Evolutionary conservation across 2,113 vertebrate species (phyloP).

Genomic region (Orientallactaga bullata): DNA sequence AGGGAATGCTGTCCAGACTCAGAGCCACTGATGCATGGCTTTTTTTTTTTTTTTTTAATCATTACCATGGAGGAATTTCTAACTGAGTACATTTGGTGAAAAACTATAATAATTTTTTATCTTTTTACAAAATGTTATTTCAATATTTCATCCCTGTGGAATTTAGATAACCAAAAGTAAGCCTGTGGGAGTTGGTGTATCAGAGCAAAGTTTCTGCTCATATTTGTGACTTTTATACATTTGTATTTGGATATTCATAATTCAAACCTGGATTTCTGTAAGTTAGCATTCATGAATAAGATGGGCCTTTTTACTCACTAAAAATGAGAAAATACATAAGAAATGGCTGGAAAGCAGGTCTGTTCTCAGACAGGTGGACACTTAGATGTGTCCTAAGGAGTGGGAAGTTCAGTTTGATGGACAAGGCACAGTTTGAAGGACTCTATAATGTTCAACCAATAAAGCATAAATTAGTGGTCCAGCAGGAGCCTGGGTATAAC

Average conservation of each 20-base stretch:
- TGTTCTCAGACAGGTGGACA: neutral
- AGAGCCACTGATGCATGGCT: neutral
- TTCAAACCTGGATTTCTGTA: neutral
- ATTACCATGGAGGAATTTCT: conserved; percentile 33
- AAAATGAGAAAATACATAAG: neutral
- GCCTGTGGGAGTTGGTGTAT: neutral
- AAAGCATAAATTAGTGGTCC: neutral
- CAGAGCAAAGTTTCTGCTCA: neutral
- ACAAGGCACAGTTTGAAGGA: neutral
- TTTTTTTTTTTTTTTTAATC: conserved; percentile 11
- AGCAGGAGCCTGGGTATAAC: neutral
- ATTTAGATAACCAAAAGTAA: neutral
- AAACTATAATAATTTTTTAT: neutral
- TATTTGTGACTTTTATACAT: neutral
- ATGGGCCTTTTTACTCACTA: neutral
- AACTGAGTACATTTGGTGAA: conserved; percentile 28
- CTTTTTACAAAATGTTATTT: neutral
- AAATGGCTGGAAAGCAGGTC: neutral
- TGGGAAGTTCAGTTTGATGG: neutral
- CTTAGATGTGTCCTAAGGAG: neutral
- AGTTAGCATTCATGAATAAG: neutral
- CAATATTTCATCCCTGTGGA: neutral
- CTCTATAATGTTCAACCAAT: neutral
- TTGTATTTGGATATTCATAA: neutral
- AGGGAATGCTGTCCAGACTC: neutral